Percentiles rank a stretch among this genome's conserved stretches.
These are phyloP conservation scores for Thunnus thynnus DNA, from an alignment of 2,113 vertebrate genomes.

Conservation along the genomic window DNA sequence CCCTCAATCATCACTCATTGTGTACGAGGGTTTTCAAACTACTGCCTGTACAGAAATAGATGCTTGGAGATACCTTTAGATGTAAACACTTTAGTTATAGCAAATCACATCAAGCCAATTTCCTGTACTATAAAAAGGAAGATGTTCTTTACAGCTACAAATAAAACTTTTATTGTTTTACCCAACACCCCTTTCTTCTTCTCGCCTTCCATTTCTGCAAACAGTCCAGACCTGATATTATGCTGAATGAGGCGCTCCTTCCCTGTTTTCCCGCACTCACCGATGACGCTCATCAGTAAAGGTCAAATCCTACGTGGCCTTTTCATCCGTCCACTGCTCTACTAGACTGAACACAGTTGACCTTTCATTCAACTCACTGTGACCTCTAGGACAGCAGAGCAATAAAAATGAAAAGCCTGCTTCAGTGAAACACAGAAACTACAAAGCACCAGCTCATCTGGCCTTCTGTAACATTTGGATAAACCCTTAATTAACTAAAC, in stretches of 20 bases:
- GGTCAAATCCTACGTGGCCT: constrained; percentile 64
- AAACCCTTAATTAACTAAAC: not conserved
- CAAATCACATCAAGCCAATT: constrained; percentile 19
- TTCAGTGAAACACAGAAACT: constrained; percentile 17
- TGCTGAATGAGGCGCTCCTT: constrained; percentile 23
- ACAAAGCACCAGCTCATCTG: not conserved
- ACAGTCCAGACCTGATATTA: constrained; percentile 11
- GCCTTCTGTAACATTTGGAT: constrained; percentile 21
- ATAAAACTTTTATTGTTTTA: not conserved
- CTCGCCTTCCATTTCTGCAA: not conserved
- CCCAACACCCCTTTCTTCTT: not conserved
- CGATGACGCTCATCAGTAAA: constrained; percentile 52
- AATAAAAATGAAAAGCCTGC: constrained; percentile 30
- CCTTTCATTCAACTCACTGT: constrained; percentile 70
- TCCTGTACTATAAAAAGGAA: not conserved
- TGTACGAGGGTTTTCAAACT: not conserved
- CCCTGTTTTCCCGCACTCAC: not conserved
- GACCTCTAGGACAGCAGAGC: constrained; percentile 58
- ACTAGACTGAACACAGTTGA: constrained; percentile 58
- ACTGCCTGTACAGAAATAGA: constrained; percentile 17
- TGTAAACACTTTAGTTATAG: constrained; percentile 28
- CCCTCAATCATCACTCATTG: constrained; percentile 38
- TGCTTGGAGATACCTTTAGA: constrained; percentile 9
- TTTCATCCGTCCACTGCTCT: constrained; percentile 59
- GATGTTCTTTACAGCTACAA: not conserved